Conservation (phyloP, 2,797 vertebrate species). For the Siniperca obscura region DNA sequence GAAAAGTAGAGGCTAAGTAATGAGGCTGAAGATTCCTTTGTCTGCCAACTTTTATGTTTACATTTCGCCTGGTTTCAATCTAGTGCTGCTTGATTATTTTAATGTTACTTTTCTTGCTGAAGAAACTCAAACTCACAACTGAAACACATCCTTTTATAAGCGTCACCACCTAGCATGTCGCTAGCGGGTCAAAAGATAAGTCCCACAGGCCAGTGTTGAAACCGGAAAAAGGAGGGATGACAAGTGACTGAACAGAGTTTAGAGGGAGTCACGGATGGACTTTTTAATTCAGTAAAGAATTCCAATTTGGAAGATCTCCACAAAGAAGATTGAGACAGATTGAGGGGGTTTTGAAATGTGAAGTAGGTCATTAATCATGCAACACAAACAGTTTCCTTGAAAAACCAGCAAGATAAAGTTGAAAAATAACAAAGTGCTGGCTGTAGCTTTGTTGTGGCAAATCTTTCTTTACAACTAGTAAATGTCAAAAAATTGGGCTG, state of each 20-base stretch:
- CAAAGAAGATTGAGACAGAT: conserved; percentile 50
- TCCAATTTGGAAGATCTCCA: conserved; percentile 43
- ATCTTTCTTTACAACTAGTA: conserved; percentile 24
- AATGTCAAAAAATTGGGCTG: neutral
- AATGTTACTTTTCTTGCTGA: conserved; percentile 11
- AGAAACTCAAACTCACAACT: conserved; percentile 2
- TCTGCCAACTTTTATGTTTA: conserved; percentile 33
- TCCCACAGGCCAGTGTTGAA: conserved; percentile 29
- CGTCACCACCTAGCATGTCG: neutral
- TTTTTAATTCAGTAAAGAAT: conserved; percentile 55
- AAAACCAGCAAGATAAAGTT: conserved; percentile 29
- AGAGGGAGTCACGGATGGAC: conserved; percentile 38
- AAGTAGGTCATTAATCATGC: conserved; percentile 59
- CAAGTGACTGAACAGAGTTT: conserved; percentile 40
- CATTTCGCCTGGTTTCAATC: conserved; percentile 30
- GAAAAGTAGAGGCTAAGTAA: conserved; percentile 10
- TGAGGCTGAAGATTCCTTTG: conserved; percentile 23
- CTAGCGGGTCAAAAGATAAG: conserved; percentile 8
- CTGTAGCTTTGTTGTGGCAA: conserved; percentile 28
- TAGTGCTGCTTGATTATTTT: conserved; percentile 4
- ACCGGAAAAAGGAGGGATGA: conserved; percentile 27
- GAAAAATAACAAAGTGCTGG: conserved; percentile 28
- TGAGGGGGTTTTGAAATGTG: conserved; percentile 47
- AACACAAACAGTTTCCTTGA: conserved; percentile 27
- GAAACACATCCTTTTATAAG: conserved; percentile 34